Percentiles rank a stretch among this genome's conserved stretches.
Conservation (phyloP, 1,140 invertebrate genomes). For the Listronotus bonariensis region DNA sequence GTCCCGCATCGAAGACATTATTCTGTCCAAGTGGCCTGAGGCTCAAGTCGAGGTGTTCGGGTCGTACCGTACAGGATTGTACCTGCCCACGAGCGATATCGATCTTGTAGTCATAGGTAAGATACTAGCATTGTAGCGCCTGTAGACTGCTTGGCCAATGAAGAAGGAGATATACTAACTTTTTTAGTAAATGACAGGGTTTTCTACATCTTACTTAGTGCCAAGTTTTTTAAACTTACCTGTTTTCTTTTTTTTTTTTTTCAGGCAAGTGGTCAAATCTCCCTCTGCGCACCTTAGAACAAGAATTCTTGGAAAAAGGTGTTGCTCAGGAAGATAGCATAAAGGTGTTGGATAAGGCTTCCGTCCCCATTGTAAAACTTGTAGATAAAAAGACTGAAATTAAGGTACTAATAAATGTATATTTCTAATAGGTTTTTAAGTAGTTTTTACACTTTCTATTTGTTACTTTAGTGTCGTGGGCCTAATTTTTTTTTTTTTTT, state of each 20-base stretch:
- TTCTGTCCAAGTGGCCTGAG: slow-evolving; percentile 85
- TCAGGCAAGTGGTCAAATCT: slow-evolving; percentile 92
- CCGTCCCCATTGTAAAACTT: slow-evolving; percentile 96
- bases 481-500: too few species aligned
- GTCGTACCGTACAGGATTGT: slow-evolving; percentile 92
- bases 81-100: slow-evolving; percentile 97
- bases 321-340: slow-evolving; percentile 87
- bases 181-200: too few species aligned
- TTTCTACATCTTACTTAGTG: too few species aligned
- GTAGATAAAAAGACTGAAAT: slow-evolving; percentile 94
- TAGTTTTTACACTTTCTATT: too few species aligned
- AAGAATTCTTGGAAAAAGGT: slow-evolving; percentile 83
- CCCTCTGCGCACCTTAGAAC: slow-evolving; percentile 88
- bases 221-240: too few species aligned
- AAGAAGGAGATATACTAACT: not conserved
- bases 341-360: slow-evolving; percentile 96
- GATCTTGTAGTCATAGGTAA: slow-evolving; percentile 95
- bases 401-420: too few species aligned
- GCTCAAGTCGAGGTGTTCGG: slow-evolving; percentile 95
- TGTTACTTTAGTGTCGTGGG: too few species aligned
- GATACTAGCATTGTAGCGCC: slow-evolving; percentile 7
- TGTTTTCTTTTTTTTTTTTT: slow-evolving; percentile 56
- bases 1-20: slow-evolving; percentile 82
- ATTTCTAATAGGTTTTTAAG: not conserved
- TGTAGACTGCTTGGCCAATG: not conserved